Evolutionary conservation across 2,113 vertebrate species (phyloP).

Genomic region (Hirundichthys speculiger): DNA sequence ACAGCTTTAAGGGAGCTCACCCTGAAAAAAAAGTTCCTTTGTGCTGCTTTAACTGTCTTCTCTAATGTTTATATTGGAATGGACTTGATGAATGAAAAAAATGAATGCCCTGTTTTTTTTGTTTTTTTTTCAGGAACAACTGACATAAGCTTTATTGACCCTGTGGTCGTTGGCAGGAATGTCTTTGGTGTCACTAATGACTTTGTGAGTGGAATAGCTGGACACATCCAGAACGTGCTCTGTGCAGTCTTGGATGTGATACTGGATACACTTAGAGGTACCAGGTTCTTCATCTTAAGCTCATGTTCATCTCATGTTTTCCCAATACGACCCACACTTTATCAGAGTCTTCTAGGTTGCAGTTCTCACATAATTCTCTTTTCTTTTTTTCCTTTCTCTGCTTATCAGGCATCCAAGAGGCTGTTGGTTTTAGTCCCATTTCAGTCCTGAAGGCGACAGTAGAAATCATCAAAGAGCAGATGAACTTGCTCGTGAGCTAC

Average conservation of each 20-base stretch:
- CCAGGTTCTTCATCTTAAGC: neutral
- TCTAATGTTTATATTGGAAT: too few relatives aligned
- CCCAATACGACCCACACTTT: neutral
- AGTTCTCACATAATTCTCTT: neutral
- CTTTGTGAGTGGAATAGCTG: constrained; percentile 50
- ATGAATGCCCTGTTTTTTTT: neutral
- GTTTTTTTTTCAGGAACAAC: constrained; percentile 50
- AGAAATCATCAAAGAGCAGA: constrained; percentile 69
- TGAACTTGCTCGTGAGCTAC: constrained; percentile 51
- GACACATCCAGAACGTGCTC: constrained; percentile 48
- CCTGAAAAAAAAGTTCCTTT: too few relatives aligned
- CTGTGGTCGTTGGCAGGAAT: constrained; percentile 61
- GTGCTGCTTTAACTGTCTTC: too few relatives aligned
- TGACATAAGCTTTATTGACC: constrained; percentile 65
- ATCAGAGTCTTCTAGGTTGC: neutral
- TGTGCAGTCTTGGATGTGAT: constrained; percentile 47
- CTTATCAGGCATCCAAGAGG: constrained; percentile 54
- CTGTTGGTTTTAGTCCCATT: constrained; percentile 67
- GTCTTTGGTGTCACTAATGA: constrained; percentile 54
- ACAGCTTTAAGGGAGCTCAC: too few relatives aligned
- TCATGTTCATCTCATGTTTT: neutral
- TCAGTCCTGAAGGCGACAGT: constrained; percentile 54
- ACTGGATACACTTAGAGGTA: constrained; percentile 60
- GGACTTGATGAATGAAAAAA: neutral
- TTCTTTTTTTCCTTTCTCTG: neutral